Evolutionary conservation across 2,888 invertebrate genomes (phyloP).

Genomic region (Orgyia antiqua): DNA sequence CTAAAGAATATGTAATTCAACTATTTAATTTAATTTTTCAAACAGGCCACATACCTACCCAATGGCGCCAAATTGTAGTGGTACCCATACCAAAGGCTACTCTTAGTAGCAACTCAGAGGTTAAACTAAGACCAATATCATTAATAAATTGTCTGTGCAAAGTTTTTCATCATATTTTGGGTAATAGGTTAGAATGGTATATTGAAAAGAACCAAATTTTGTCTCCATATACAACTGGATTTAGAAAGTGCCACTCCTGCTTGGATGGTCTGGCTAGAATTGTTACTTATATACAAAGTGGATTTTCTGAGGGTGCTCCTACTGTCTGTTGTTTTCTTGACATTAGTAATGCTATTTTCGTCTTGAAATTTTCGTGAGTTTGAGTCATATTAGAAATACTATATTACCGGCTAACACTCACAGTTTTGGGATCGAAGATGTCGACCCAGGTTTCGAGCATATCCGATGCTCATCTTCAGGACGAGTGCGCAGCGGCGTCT

Average conservation of each 20-base stretch:
- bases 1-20: conserved; percentile 4
- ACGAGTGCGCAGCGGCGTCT: too few relatives aligned
- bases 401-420: too few relatives aligned
- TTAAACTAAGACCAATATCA: conserved; percentile 13
- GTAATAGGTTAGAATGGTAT: conserved; percentile 19
- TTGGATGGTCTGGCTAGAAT: conserved; percentile 7
- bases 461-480: too few relatives aligned
- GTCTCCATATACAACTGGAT: conserved; percentile 8
- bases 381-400: too few relatives aligned
- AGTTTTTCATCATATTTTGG: conserved; percentile 16
- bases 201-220: conserved; percentile 12
- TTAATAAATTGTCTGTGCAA: conserved; percentile 18
- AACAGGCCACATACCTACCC: conserved; percentile 6
- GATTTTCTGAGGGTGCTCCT: conserved; percentile 7
- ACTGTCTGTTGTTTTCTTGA: conserved; percentile 1
- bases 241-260: conserved; percentile 9
- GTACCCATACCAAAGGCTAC: conserved; percentile 17
- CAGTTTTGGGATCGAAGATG: too few relatives aligned
- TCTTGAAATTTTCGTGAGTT: too few relatives aligned
- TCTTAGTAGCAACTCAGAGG: neutral
- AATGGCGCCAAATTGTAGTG: conserved; percentile 14
- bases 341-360: too few relatives aligned
- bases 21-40: conserved; percentile 10
- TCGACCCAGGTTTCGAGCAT: too few relatives aligned
- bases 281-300: conserved; percentile 9